These are phyloP conservation scores for Sepiola atlantica DNA, from an alignment of 2,888 invertebrate species.

Conservation along the genomic window DNA sequence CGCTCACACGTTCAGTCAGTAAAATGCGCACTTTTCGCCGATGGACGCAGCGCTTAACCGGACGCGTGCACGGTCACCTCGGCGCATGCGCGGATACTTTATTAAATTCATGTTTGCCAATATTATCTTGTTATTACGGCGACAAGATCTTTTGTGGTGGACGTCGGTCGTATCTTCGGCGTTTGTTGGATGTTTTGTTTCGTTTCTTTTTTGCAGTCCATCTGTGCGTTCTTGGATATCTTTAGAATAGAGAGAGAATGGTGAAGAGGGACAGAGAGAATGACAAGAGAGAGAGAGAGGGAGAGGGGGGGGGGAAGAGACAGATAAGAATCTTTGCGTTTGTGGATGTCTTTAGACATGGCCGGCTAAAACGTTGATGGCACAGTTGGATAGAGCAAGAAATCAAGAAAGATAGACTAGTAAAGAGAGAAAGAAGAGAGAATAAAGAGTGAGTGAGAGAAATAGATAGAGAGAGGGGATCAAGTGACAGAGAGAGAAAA, in stretches of 20 bases:
- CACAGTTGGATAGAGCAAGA: background rate
- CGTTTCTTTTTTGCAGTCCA: background rate
- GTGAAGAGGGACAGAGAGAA: too few relatives aligned
- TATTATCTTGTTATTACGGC: background rate
- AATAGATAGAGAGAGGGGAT: background rate
- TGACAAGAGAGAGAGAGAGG: too few relatives aligned
- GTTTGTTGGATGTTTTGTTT: too few relatives aligned
- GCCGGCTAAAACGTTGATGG: background rate
- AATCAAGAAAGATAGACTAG: background rate
- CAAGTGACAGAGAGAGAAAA: background rate
- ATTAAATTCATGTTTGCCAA: conserved; percentile 12
- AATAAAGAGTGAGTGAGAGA: too few relatives aligned
- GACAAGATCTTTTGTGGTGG: conserved; percentile 22
- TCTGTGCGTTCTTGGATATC: background rate
- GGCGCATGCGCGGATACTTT: background rate
- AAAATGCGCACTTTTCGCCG: background rate
- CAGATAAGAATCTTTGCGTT: too few relatives aligned
- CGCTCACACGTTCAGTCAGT: background rate
- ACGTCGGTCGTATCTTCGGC: background rate
- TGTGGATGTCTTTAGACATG: too few relatives aligned
- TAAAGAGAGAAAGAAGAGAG: background rate
- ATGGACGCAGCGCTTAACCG: background rate
- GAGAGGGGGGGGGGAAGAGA: too few relatives aligned
- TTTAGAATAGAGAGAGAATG: too few relatives aligned
- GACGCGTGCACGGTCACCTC: background rate